Evolutionary conservation across 2,888 invertebrate genomes (phyloP), one percentile per base, ranked within the genome.

Genomic region (Eupithecia subfuscata): DNA sequence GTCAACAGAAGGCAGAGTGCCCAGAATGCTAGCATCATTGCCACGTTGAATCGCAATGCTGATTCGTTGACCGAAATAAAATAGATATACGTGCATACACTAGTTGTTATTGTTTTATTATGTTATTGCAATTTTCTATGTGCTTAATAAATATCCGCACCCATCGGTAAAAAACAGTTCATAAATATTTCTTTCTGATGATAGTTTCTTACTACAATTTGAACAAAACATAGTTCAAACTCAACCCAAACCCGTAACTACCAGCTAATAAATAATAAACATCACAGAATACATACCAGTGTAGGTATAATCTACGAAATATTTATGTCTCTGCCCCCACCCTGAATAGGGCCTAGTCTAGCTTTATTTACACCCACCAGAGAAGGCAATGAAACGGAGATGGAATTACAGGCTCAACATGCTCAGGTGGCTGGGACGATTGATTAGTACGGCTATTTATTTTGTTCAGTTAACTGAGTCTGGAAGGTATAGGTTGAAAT

Each of bases 301-400:
- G 16, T n/a, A 18, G 2, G 18, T 52, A 52, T 3, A 52, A 8
- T 52, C 8, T 56, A 22, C 11, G 3, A 56, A 56, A 56, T 56
- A 56, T 60, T 6, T 60, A 25, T 56, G 11, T 43, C 60, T 18
- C 48, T 45, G 65, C 45, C 73, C 52, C 76, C 56, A 65, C 14
- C 75, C 71, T 78, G 43, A 52, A 16, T 74, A 52, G 68, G 56
- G 56, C 48, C 70, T 18, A 43, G n/a, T 45, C 48, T 84, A 84
- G 84, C 82, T 84, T 87, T 90, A 89, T 89, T 90, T 88, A 88
- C 88, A 82, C 83, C 81, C 80, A 72, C 83, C 76, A 81, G 80
- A 80, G 80, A 75, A 80, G 80, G 80, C 85, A 88, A 89, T 87
- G 86, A 85, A 89, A 85, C 81, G 80, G 82, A 82, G 84, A 83